A percentile compares a stretch with the other conserved stretches of the same genome.
phyloP scores from a whole-genome alignment of 2,113 vertebrate genomes.

The Irena cyanogastra region DNA sequence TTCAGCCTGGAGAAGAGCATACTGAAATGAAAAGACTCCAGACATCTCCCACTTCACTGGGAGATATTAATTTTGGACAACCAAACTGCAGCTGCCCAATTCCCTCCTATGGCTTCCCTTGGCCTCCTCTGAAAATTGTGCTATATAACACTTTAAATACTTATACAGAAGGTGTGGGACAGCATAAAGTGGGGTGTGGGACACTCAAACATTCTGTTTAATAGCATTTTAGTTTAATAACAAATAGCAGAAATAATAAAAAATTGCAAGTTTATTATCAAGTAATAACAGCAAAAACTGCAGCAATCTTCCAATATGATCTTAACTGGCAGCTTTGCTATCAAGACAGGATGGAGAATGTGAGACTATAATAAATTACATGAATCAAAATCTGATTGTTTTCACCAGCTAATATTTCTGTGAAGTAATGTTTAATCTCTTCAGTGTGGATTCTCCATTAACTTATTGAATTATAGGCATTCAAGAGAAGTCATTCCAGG shows the following conservation, averaged over 20 bases:
- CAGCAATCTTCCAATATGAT: not conserved
- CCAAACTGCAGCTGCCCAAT: not conserved
- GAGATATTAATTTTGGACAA: not conserved
- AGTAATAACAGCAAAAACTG: not conserved
- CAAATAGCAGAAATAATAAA: not conserved
- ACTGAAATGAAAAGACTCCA: not conserved
- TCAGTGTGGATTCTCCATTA: not conserved
- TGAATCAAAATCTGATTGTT: conserved; percentile 33
- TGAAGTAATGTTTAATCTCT: not conserved
- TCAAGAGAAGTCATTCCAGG: not conserved
- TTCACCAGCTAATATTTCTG: not conserved
- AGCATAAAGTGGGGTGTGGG: too few relatives aligned
- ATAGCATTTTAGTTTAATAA: not conserved
- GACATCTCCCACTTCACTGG: not conserved
- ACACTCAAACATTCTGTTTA: not conserved
- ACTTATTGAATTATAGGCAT: not conserved
- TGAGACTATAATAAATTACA: conserved; percentile 33
- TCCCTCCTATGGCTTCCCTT: not conserved
- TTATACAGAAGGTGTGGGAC: not conserved
- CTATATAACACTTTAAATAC: not conserved
- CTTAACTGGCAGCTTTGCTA: conserved; percentile 40
- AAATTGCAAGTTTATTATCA: not conserved
- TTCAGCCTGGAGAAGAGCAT: not conserved
- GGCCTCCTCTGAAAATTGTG: not conserved
- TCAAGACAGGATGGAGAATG: not conserved